A percentile compares a stretch with the other conserved stretches of the same genome.
phyloP scores from a whole-genome alignment of 2,113 vertebrate species.

The Larimichthys crocea region DNA sequence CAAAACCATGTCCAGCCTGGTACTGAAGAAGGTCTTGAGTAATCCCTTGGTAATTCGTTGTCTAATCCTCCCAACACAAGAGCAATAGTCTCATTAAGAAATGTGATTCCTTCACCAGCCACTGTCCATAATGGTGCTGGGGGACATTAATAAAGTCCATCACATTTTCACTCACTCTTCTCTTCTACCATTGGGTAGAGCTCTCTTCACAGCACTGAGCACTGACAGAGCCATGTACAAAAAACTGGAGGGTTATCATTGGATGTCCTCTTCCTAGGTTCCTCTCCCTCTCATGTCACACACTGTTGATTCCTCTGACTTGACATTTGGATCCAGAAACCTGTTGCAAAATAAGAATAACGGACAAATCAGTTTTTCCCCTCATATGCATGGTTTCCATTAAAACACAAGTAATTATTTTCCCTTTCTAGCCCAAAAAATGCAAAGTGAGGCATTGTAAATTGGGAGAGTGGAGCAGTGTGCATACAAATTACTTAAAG shows the following conservation, averaged over 20 bases:
- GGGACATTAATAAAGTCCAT: constrained; percentile 65
- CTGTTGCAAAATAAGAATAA: constrained; percentile 65
- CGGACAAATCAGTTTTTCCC: constrained; percentile 28
- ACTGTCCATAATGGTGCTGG: constrained; percentile 79
- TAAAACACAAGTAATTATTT: neutral
- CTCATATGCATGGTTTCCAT: constrained; percentile 15
- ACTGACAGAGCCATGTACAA: constrained; percentile 32
- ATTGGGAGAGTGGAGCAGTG: constrained; percentile 35
- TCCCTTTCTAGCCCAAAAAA: constrained; percentile 10
- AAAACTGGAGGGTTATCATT: constrained; percentile 53
- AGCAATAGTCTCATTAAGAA: constrained; percentile 80
- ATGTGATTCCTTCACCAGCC: constrained; percentile 79
- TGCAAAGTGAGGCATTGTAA: constrained; percentile 50
- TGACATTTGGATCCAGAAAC: constrained; percentile 72
- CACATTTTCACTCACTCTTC: constrained; percentile 62
- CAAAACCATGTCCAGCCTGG: constrained; percentile 40
- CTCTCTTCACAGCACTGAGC: constrained; percentile 58
- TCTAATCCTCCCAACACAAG: constrained; percentile 70
- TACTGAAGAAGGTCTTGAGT: constrained; percentile 62
- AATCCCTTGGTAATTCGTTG: constrained; percentile 81
- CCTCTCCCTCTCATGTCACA: constrained; percentile 58
- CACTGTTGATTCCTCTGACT: constrained; percentile 55
- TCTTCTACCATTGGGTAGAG: constrained; percentile 50
- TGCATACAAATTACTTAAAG: constrained; percentile 48
- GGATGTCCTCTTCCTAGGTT: constrained; percentile 12